Percentiles rank a stretch among this genome's conserved stretches.
These are phyloP conservation scores for Conger conger DNA, from an alignment of 2,113 vertebrate species.

Conservation along the genomic window DNA sequence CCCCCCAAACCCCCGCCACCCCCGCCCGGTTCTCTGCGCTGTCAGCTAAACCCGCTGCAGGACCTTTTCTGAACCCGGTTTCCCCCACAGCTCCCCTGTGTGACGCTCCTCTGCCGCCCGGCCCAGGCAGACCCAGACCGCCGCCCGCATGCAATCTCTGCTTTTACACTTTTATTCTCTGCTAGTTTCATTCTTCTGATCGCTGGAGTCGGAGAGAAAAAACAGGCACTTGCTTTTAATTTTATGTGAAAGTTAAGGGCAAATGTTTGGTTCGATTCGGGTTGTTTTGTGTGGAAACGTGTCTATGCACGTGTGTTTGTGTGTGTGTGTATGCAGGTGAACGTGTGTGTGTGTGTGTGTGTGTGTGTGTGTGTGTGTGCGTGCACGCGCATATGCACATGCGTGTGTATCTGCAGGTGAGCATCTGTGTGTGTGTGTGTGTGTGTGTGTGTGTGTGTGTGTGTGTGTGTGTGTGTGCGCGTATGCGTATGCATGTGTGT, in stretches of 20 bases:
- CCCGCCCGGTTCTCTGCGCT: background rate
- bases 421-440: slow-evolving; percentile 22
- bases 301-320: slow-evolving; percentile 16
- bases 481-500: background rate
- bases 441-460: slow-evolving; percentile 23
- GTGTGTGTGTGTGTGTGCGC: slow-evolving; percentile 23
- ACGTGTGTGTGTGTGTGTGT: slow-evolving; percentile 25
- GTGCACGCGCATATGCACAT: background rate
- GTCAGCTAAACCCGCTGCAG: background rate
- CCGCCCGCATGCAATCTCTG: background rate
- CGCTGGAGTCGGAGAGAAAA: background rate
- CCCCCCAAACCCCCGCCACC: slow-evolving; percentile 41
- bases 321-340: slow-evolving; percentile 27
- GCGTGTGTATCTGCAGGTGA: slow-evolving; percentile 13
- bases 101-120: background rate
- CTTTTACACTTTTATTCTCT: background rate
- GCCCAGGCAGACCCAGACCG: background rate
- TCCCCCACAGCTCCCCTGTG: background rate
- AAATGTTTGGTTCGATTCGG: background rate
- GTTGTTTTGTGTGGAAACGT: slow-evolving; percentile 6
- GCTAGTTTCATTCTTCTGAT: background rate
- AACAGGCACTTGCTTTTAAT: background rate
- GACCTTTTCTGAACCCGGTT: background rate
- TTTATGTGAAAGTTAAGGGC: background rate
- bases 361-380: background rate